Evolutionary conservation across 2,797 vertebrate genomes (phyloP).

Genomic region (Apogon talboti): DNA sequence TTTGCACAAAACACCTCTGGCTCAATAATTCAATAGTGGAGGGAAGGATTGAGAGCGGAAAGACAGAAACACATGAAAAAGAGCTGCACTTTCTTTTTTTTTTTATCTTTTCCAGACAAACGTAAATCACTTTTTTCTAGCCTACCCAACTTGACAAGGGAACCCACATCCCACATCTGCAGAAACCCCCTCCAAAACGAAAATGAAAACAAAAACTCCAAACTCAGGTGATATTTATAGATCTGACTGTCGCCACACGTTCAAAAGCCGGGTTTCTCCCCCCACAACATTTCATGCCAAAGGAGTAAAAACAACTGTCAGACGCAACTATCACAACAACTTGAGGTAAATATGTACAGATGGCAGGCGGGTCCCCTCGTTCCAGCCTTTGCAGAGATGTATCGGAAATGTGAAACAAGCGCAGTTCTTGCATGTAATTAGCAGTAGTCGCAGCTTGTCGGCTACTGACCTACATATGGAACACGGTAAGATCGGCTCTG

Average conservation of each 20-base stretch:
- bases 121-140: conserved; percentile 30
- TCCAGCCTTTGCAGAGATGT: conserved; percentile 50
- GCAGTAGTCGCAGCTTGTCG: conserved; percentile 52
- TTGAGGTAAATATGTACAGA: conserved; percentile 43
- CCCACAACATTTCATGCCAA: neutral
- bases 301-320: conserved; percentile 42
- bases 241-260: conserved; percentile 36
- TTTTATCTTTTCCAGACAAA: conserved; percentile 27
- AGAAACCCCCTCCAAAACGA: neutral
- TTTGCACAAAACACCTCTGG: conserved; percentile 59
- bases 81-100: conserved; percentile 7
- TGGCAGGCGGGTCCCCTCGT: conserved; percentile 48
- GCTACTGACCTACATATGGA: conserved; percentile 75
- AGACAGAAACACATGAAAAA: neutral
- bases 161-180: neutral
- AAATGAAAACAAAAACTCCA: neutral
- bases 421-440: conserved; percentile 52
- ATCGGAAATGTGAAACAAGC: conserved; percentile 30
- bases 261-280: neutral
- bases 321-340: conserved; percentile 18
- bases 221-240: conserved; percentile 57
- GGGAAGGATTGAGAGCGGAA: neutral
- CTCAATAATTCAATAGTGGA: conserved; percentile 33
- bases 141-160: conserved; percentile 15
- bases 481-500: conserved; percentile 19